A percentile compares a stretch with the other conserved stretches of the same genome.
These are phyloP conservation scores for Scaptomyza flava DNA, from an alignment of 2,888 invertebrate genomes.

Conservation along the genomic window DNA sequence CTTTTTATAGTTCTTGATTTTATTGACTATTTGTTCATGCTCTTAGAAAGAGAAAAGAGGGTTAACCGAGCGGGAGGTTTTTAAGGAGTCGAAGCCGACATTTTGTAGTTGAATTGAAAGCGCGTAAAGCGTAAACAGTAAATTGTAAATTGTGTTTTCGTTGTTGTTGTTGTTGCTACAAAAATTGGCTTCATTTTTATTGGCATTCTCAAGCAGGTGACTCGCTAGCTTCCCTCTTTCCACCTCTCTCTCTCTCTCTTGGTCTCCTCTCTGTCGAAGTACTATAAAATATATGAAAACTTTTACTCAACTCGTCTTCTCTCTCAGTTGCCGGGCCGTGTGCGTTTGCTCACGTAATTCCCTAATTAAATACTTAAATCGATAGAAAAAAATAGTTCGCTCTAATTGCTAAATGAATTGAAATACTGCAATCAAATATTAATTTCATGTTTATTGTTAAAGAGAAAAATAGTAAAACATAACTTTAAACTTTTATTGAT, in stretches of 20 bases:
- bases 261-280: conserved; percentile 26
- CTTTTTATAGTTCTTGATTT: conserved; percentile 73
- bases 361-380: conserved; percentile 80
- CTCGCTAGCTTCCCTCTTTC: neutral
- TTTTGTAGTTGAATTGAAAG: conserved; percentile 22
- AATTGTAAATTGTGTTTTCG: conserved; percentile 71
- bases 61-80: neutral
- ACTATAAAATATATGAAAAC: conserved; percentile 2
- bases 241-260: neutral
- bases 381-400: conserved; percentile 5
- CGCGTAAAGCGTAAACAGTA: conserved; percentile 70
- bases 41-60: conserved; percentile 15
- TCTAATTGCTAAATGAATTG: neutral
- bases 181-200: conserved; percentile 76
- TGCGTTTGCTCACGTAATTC: conserved; percentile 73
- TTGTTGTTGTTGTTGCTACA: conserved; percentile 2
- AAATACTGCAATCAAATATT: neutral
- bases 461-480: neutral
- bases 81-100: neutral
- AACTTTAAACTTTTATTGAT: neutral
- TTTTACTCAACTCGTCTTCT: conserved; percentile 1
- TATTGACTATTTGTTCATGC: conserved; percentile 71
- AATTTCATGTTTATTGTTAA: neutral
- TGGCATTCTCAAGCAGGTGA: conserved; percentile 58
- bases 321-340: conserved; percentile 15